Base-by-base conservation (phyloP, 2,797 vertebrate species). In the Enteromius argenteus region DNA sequence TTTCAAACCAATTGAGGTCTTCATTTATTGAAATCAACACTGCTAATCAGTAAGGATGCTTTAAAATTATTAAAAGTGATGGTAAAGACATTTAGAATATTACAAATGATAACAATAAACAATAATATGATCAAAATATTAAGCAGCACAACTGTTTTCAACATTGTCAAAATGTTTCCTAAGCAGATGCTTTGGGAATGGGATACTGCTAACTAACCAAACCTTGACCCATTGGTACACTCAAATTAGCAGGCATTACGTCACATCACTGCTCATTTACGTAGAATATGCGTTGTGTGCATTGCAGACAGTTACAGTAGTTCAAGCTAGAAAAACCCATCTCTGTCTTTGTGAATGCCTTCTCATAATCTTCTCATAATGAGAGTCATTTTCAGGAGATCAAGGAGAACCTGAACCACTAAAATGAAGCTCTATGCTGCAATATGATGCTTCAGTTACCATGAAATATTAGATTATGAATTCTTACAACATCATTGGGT, bases 351-450 rank as follows among this genome's bases (percentile, higher is more conserved):
- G 46, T 53, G 19, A 53, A 35, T 11, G 15, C 17, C 71, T 27
- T 51, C 4, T 32, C 9, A 58, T 58, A 58, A 58, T 49, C 10
- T 10, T 73, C 46, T 53, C 19, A 35, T 60, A 60, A 68, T 42
- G 37, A 44, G 17, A 44, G 37, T 60, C 6, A 4, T 39, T 23
- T 42, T 39, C 30, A 74, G 35, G 5, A 83, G 44, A 74, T 73
- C 10, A 67, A 53, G 32, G 17, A 67, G 46, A 74, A 83, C 46
- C 60, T 83, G 46, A 83, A 76, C 32, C 23, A 53, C 35, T 83
- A 37, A 39, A 83, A 76, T 76, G 15, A 53, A 76, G 46, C n/a
- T 83, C 49, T 56, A 30, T 39, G 15, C 46, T 76, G 60, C 21
- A 66, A 83, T 56, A 75, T 39, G 72, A 83, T 74, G 58, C 60